phyloP scores from a whole-genome alignment of 2,888 invertebrate genomes.

The Dendrolimus houi region DNA sequence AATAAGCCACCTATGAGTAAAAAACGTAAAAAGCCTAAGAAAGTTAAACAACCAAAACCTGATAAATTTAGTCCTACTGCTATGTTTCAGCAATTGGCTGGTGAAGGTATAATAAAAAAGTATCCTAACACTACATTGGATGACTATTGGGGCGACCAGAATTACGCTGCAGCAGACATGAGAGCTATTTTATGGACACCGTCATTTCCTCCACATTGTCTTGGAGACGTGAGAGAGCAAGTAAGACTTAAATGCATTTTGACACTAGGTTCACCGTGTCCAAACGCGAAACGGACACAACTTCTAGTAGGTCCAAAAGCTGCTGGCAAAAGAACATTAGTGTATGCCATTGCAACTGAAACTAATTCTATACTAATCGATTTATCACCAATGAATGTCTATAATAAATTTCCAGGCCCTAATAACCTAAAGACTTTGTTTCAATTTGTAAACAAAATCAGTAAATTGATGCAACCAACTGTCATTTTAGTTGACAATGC shows the following conservation, averaged over 20 bases:
- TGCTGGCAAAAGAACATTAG: conserved; percentile 82
- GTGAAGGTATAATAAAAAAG: conserved; percentile 80
- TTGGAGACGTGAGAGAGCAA: conserved; percentile 78
- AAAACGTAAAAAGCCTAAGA: conserved; percentile 57
- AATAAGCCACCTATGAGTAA: conserved; percentile 29
- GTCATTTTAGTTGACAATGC: conserved; percentile 82
- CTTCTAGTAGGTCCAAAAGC: conserved; percentile 82
- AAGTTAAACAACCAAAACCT: conserved; percentile 75
- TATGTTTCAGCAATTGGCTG: conserved; percentile 84
- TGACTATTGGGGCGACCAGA: conserved; percentile 83
- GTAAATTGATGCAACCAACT: conserved; percentile 82
- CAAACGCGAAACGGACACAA: conserved; percentile 72
- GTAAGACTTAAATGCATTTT: conserved; percentile 78
- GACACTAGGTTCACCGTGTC: conserved; percentile 65
- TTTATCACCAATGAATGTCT: conserved; percentile 81
- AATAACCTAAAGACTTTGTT: conserved; percentile 81
- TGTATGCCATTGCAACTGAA: conserved; percentile 85
- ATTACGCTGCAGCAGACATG: conserved; percentile 75
- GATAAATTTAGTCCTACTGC: conserved; percentile 77
- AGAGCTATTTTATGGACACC: conserved; percentile 58
- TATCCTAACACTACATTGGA: conserved; percentile 76
- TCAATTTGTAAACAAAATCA: conserved; percentile 80
- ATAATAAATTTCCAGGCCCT: conserved; percentile 81
- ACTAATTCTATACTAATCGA: conserved; percentile 86
- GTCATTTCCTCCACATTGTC: conserved; percentile 63